Evolutionary conservation across 2,888 invertebrate species (phyloP), one percentile per base, ranked within the genome.

Genomic region (Drosophila rubida): DNA sequence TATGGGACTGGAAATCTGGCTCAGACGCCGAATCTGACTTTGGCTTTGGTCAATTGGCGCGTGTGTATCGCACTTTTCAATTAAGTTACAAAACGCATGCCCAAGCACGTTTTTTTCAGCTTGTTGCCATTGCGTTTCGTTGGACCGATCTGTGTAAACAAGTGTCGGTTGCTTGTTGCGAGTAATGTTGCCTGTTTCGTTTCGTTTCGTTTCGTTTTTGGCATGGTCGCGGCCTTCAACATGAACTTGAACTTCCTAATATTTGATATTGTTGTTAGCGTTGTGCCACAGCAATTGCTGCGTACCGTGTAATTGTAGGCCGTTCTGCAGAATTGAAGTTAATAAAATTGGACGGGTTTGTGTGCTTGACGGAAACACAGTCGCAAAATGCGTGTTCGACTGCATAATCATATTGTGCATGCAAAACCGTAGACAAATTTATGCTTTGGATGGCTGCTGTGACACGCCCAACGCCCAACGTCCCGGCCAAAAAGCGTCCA

Each of bases 1-100:
- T n/a, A 2, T 19, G 19, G 19, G 46, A 46, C 59, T 57, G 45
- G 45, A 19, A 35, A 22, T 54, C 42, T 44, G 32, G 30, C 45
- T 42, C 53, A 30, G 27, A 14, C 30, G 11, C 11, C 11, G 45
- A 39, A 37, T 59, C 54, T 74, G 75, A 65, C 59, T 66, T 61
- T 79, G 67, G 60, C 60, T 80, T 57, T 77, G 70, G 74, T 32
- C 49, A 62, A 61, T 62, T 82, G 80, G 78, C 86, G 86, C 86
- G 86, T 86, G 86, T 87, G 78, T 87, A 74, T 84, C 82, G 82
- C 87, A 83, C 83, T 88, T 84, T 86, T 84, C 86, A 86, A 84
- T 84, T 85, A 86, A 80, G 64, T 80, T 83, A 78, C 84, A 85
- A 87, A 87, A 87, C 82, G 82, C 82, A 82, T 81, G 80, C 64